These are phyloP conservation scores for Anadara kagoshimensis DNA, from an alignment of 1,140 invertebrate genomes.

Conservation along the genomic window DNA sequence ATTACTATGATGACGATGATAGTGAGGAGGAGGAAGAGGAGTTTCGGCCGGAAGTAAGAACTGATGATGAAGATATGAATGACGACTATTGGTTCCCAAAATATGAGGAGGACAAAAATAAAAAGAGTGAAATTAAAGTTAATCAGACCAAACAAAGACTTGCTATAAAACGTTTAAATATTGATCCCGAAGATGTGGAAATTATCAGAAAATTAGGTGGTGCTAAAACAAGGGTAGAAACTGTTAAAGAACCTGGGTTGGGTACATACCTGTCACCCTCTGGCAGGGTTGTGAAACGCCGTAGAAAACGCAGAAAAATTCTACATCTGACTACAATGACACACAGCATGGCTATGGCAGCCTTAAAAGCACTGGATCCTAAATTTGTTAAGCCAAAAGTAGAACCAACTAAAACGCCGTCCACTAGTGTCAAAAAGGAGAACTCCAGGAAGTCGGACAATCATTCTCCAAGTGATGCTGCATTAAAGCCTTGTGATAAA, in stretches of 20 bases:
- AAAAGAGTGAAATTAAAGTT: slow-evolving; percentile 24
- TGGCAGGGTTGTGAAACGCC: slow-evolving; percentile 19
- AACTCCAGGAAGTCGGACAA: background rate
- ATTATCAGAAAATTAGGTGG: slow-evolving; percentile 14
- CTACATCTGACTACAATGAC: slow-evolving; percentile 19
- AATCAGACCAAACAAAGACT: slow-evolving; percentile 28
- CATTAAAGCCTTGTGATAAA: slow-evolving; percentile 38
- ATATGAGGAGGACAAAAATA: background rate
- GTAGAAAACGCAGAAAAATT: slow-evolving; percentile 31
- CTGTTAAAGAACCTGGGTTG: background rate
- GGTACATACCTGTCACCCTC: background rate
- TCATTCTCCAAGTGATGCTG: background rate
- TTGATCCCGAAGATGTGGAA: slow-evolving; percentile 11
- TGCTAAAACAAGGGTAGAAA: background rate
- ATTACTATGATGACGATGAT: slow-evolving; percentile 1
- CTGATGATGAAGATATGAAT: slow-evolving; percentile 34
- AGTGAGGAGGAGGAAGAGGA: slow-evolving; percentile 1
- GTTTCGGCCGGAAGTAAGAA: background rate
- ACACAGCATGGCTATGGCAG: slow-evolving; percentile 32
- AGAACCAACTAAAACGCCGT: slow-evolving; percentile 14
- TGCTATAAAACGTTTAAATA: slow-evolving; percentile 4
- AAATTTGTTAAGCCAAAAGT: slow-evolving; percentile 33
- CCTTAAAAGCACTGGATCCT: slow-evolving; percentile 29
- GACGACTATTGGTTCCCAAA: slow-evolving; percentile 12
- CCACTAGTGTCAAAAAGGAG: background rate